phyloP scores from a whole-genome alignment of 2,888 invertebrate species.

The Clostera curtula region DNA sequence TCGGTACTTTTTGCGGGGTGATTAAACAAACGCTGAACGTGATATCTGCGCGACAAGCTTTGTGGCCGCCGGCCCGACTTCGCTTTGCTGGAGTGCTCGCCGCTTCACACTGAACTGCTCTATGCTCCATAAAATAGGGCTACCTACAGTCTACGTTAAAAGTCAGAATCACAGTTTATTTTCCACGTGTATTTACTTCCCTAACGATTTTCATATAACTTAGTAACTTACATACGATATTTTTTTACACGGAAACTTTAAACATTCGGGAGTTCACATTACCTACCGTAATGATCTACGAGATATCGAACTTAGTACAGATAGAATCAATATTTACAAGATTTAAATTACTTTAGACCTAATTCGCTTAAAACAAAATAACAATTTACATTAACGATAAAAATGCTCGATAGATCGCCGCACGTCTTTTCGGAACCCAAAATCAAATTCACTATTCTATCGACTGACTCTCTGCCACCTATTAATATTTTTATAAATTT shows the following conservation, averaged over 20 bases:
- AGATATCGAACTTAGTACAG: conserved; percentile 62
- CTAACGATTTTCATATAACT: conserved; percentile 42
- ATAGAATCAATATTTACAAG: conserved; percentile 68
- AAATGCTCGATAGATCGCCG: conserved; percentile 71
- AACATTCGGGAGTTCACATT: conserved; percentile 62
- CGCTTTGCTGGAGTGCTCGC: conserved; percentile 13
- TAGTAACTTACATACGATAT: conserved; percentile 42
- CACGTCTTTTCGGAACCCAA: conserved; percentile 64
- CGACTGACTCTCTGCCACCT: conserved; percentile 64
- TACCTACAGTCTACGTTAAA: conserved; percentile 68
- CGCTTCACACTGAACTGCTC: conserved; percentile 33
- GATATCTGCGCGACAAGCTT: conserved; percentile 6
- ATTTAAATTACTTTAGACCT: conserved; percentile 70
- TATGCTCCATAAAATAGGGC: conserved; percentile 49
- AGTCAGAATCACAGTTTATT: conserved; percentile 76
- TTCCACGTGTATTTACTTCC: conserved; percentile 67
- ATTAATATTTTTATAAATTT: conserved; percentile 61
- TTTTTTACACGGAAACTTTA: conserved; percentile 55
- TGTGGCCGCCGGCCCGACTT: conserved; percentile 1
- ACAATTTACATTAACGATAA: conserved; percentile 74
- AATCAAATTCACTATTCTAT: conserved; percentile 65
- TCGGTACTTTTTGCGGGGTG: no score
- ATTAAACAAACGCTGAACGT: conserved; percentile 5
- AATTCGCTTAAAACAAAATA: conserved; percentile 72
- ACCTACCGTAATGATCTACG: conserved; percentile 65